Percentiles rank a stretch among this genome's conserved stretches.
Conservation (phyloP, 2,888 invertebrate species). For the Liopterus haemorrhoidalis region DNA sequence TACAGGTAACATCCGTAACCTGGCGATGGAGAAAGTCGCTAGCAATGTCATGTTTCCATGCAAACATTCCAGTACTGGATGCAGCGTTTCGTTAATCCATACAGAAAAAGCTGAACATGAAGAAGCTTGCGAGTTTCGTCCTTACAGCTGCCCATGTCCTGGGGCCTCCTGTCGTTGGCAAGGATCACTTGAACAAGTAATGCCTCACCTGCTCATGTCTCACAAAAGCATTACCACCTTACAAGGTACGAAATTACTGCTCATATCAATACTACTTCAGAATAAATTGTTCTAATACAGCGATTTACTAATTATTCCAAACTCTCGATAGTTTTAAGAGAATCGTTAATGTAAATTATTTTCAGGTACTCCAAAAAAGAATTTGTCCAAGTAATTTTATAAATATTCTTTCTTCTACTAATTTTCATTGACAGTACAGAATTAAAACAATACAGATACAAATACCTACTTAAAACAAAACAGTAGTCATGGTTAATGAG, state of each 20-base stretch:
- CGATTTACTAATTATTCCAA: too few relatives aligned
- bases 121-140: slow-evolving; percentile 96
- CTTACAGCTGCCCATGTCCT: slow-evolving; percentile 99
- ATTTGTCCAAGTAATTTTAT: too few relatives aligned
- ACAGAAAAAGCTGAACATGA: slow-evolving; percentile 99
- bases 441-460: too few relatives aligned
- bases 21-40: slow-evolving; percentile 99
- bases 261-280: too few relatives aligned
- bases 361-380: too few relatives aligned
- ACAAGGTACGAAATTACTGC: slow-evolving; percentile 53
- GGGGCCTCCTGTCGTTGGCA: slow-evolving; percentile 99
- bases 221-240: slow-evolving; percentile 98
- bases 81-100: slow-evolving; percentile 83
- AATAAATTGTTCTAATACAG: too few relatives aligned
- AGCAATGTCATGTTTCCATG: slow-evolving; percentile 98
- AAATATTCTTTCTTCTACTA: too few relatives aligned
- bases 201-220: slow-evolving; percentile 95
- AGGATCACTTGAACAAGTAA: slow-evolving; percentile 94
- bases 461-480: too few relatives aligned
- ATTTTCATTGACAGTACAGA: too few relatives aligned
- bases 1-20: slow-evolving; percentile 87
- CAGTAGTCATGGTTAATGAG: too few relatives aligned
- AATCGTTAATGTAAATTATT: too few relatives aligned
- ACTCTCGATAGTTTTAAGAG: too few relatives aligned
- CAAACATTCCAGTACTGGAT: slow-evolving; percentile 95